Base-by-base conservation (phyloP, 2,113 vertebrate genomes). In the Gallinago media region DNA sequence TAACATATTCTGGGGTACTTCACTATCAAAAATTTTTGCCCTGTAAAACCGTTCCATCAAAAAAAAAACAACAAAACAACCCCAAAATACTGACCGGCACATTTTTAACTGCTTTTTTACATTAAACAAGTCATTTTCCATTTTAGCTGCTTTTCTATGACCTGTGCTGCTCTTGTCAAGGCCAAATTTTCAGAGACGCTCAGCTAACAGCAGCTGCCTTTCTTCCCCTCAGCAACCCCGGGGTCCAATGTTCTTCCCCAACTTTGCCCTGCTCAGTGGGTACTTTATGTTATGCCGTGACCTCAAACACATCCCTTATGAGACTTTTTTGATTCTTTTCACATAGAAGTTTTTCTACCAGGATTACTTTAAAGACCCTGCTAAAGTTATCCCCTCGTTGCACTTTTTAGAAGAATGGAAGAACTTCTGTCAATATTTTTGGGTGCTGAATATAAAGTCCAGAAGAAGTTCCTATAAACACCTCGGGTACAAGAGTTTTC, bases 381-480 rank as follows among this genome's bases (percentile, higher is more conserved):
- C 32, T 67, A 18, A 71, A 65, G 6, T 3, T 79, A 11, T 55
- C 31, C 14, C 26, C 36, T 68, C 46, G 22, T 49, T 61, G 23
- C 10, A 29, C 5, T 31, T 52, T 56, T 47, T 9, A 73, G 21
- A 14, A 16, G 36, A 54, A 38, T 15, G 13, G 66, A 55, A 38
- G 34, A 68, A 34, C 17, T 49, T 23, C 50, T 38, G 16, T 13
- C n/a, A 21, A 19, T 1, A 4, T 23, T 82, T 78, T 47, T 21
- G 19, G 36, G 12, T 8, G 42, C 26, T 20, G 25, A 67, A 49
- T 7, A 3, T 8, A 1, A 85, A 55, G 1, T 11, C 13, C 63
- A 23, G 47, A 34, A 50, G 29, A 19, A 11, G 8, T 14, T 9
- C 0, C 1, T 12, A 34, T 23, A 18, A n/a, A 17, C 9, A 0